phyloP scores from a whole-genome alignment of 1,140 invertebrate species.

The Glossosoma conforme region DNA sequence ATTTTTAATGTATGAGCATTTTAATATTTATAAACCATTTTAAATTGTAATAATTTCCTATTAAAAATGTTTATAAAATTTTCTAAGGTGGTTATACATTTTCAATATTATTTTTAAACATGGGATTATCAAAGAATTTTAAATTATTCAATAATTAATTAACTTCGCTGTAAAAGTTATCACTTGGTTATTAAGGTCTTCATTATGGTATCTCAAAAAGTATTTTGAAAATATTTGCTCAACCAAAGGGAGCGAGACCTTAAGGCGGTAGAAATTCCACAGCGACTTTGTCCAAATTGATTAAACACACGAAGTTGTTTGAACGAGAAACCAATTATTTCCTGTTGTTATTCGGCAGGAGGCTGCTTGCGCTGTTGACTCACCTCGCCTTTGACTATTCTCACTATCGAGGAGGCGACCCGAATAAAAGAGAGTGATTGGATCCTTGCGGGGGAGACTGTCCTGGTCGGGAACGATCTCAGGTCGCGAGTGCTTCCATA shows the following conservation, averaged over 20 bases:
- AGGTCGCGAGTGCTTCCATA: no score
- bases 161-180: no score
- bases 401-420: slow-evolving; percentile 3
- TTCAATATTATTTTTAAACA: no score
- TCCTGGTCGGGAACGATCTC: no score
- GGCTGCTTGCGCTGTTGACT: slow-evolving; percentile 9
- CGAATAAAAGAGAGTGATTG: neutral
- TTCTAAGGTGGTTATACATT: no score
- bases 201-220: neutral
- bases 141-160: no score
- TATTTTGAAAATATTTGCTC: neutral
- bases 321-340: slow-evolving; percentile 25
- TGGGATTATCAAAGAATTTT: no score
- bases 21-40: no score
- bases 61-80: no score
- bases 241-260: neutral
- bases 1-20: no score
- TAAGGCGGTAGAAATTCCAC: neutral
- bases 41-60: no score
- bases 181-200: no score
- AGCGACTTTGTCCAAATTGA: slow-evolving; percentile 10
- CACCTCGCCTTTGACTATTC: slow-evolving; percentile 18
- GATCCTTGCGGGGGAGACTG: neutral
- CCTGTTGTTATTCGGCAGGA: slow-evolving; percentile 9
- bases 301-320: slow-evolving; percentile 16